Conservation (phyloP, 53 echinoderm and acorn worm species). For the Henricia sp. region DNA sequence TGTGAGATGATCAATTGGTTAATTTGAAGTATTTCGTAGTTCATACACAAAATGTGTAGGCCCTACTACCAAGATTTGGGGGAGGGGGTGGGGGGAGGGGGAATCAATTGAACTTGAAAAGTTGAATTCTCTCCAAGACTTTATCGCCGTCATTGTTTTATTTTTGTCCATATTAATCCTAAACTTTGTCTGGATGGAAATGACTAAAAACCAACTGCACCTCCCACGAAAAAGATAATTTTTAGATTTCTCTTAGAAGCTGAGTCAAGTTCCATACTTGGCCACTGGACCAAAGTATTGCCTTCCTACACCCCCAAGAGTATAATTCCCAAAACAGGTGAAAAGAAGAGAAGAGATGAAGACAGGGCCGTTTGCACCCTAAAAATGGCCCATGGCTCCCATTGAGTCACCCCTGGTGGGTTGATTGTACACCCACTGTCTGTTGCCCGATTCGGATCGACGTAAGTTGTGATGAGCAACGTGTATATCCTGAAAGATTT, state of each 20-base stretch:
- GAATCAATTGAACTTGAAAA: too few relatives aligned
- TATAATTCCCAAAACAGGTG: too few relatives aligned
- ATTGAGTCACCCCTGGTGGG: constrained; percentile 51
- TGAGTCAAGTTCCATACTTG: constrained; percentile 22
- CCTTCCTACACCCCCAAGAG: too few relatives aligned
- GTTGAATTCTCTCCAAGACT: background rate
- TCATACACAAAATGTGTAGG: too few relatives aligned
- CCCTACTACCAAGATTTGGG: too few relatives aligned
- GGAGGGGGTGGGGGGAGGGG: too few relatives aligned
- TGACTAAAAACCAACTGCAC: constrained; percentile 43
- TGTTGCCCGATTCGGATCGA: constrained; percentile 6
- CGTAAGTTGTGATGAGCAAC: constrained; percentile 26
- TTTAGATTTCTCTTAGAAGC: constrained; percentile 11
- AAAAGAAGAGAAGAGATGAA: background rate
- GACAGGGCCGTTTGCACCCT: constrained; percentile 16
- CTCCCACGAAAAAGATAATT: constrained; percentile 20
- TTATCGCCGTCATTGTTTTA: background rate
- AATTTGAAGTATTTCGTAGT: too few relatives aligned
- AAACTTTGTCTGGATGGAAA: constrained; percentile 45
- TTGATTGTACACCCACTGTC: constrained; percentile 34
- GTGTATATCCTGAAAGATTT: too few relatives aligned
- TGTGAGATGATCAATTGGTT: too few relatives aligned
- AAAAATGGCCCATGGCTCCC: constrained; percentile 22
- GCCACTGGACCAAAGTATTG: constrained; percentile 19
- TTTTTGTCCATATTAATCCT: constrained; percentile 22